These are phyloP conservation scores for Saccostrea cuccullata DNA, from an alignment of 1,140 invertebrate genomes.

Conservation along the genomic window DNA sequence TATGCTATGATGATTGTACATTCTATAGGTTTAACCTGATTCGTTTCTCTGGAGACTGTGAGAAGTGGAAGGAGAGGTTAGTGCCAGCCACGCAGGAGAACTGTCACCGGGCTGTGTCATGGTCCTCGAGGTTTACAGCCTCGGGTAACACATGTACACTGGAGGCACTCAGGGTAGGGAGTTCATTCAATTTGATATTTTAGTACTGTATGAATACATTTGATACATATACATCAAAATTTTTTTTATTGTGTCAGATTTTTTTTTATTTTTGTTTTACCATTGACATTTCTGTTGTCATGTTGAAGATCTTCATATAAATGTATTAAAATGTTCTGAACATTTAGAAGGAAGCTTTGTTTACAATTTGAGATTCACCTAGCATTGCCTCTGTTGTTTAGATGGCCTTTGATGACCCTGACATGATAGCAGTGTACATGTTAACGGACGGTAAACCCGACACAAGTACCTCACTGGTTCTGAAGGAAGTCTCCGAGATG, in stretches of 20 bases:
- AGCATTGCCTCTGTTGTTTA: constrained; percentile 57
- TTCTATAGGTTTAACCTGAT: constrained; percentile 77
- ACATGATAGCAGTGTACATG: constrained; percentile 77
- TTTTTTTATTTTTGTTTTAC: not conserved
- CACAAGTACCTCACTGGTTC: constrained; percentile 76
- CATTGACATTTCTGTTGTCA: no score
- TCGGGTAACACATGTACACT: constrained; percentile 78
- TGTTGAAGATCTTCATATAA: no score
- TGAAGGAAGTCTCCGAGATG: constrained; percentile 75
- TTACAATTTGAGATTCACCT: not conserved
- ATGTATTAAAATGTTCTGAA: no score
- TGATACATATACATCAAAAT: no score
- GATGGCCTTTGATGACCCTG: constrained; percentile 76
- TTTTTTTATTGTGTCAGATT: not conserved
- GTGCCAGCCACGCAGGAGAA: constrained; percentile 74
- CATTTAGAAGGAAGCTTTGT: no score
- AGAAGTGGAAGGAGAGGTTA: constrained; percentile 73
- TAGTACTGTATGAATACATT: no score
- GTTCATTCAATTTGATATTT: no score
- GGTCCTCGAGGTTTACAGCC: constrained; percentile 73
- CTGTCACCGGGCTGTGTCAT: constrained; percentile 76
- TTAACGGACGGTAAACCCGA: constrained; percentile 79
- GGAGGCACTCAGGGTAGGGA: constrained; percentile 75
- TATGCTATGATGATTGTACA: not conserved
- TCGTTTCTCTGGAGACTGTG: constrained; percentile 76